Conservation (phyloP, 2,113 vertebrate genomes). For the Anas platyrhynchos region DNA sequence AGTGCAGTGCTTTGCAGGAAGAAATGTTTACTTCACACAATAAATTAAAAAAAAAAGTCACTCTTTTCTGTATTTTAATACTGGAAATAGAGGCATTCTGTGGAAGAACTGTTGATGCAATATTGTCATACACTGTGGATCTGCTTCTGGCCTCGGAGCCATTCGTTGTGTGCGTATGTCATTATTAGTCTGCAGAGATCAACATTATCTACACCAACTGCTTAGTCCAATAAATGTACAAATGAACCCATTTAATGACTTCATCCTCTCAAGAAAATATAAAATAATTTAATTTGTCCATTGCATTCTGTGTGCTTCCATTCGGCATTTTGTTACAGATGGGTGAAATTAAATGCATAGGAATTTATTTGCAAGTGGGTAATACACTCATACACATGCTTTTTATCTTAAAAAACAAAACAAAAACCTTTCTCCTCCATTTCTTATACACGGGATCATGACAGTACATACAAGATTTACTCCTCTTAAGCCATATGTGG, state of each 20-base stretch:
- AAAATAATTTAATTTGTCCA: background rate
- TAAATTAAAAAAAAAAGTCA: background rate
- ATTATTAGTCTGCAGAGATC: background rate
- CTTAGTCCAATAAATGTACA: constrained; percentile 30
- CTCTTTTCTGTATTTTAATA: constrained; percentile 13
- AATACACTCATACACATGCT: fast-evolving
- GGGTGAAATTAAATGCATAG: background rate
- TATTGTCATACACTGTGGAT: background rate
- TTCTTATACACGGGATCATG: background rate
- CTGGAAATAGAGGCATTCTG: constrained; percentile 35
- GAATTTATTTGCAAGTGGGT: background rate
- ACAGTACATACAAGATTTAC: background rate
- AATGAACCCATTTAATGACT: background rate
- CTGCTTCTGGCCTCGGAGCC: background rate
- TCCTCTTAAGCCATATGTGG: background rate
- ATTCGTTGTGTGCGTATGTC: background rate
- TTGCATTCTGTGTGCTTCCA: background rate
- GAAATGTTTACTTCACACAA: constrained; percentile 42
- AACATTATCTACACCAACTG: background rate
- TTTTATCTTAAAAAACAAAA: background rate
- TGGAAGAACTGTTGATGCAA: background rate
- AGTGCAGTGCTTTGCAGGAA: background rate
- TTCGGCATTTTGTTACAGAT: background rate
- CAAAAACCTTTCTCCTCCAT: background rate
- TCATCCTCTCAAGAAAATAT: background rate